Evolutionary conservation across 2,888 invertebrate genomes (phyloP).

Genomic region (Macaria liturata): DNA sequence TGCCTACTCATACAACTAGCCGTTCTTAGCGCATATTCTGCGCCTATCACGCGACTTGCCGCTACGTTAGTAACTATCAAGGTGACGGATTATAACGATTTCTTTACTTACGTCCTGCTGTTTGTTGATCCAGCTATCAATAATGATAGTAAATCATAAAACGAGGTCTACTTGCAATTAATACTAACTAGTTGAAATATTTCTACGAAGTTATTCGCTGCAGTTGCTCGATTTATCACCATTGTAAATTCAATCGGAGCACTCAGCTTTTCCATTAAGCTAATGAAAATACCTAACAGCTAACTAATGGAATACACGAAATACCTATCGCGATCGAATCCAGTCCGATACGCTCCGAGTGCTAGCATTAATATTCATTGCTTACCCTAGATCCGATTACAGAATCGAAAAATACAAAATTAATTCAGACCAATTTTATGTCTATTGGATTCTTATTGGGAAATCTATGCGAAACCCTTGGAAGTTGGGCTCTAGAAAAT

Average conservation of each 20-base stretch:
- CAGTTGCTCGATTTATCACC: too few species aligned
- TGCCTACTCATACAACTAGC: too few species aligned
- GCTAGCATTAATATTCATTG: slow-evolving; percentile 24
- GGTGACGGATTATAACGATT: too few species aligned
- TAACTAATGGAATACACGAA: slow-evolving; percentile 4
- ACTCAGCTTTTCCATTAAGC: neutral
- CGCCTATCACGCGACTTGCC: too few species aligned
- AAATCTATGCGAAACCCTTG: neutral
- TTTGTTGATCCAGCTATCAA: too few species aligned
- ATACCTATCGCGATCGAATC: slow-evolving; percentile 6
- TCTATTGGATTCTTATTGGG: slow-evolving; percentile 9
- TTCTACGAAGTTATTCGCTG: too few species aligned
- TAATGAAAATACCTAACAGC: slow-evolving; percentile 1
- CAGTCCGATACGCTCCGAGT: neutral
- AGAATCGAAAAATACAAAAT: slow-evolving; percentile 13
- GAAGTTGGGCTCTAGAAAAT: neutral
- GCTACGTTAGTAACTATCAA: too few species aligned
- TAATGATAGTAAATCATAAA: too few species aligned
- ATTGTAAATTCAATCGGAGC: neutral
- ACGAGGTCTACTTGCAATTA: too few species aligned
- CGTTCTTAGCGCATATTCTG: too few species aligned
- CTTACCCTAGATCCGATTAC: slow-evolving; percentile 13
- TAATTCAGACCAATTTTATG: slow-evolving; percentile 18
- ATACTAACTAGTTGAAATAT: too few species aligned
- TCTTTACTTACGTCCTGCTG: too few species aligned